A percentile compares a stretch with the other conserved stretches of the same genome.
Evolutionary conservation across 2,888 invertebrate genomes (phyloP).

Genomic region (Ganaspis brasiliensis): DNA sequence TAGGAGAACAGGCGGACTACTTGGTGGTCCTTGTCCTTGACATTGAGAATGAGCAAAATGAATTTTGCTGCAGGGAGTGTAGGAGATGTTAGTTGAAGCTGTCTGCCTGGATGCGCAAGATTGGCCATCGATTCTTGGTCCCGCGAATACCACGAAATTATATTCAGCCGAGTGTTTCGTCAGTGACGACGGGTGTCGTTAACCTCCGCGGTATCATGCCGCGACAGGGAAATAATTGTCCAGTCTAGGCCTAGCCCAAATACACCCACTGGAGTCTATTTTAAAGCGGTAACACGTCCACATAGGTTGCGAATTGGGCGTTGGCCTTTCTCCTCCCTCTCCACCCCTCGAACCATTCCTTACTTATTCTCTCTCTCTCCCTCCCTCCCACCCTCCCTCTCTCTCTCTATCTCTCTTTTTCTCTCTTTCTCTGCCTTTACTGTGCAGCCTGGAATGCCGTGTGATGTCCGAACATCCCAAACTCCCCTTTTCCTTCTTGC

Average conservation of each 20-base stretch:
- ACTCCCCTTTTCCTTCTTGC: background rate
- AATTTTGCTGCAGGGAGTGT: background rate
- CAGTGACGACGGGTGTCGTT: constrained; percentile 73
- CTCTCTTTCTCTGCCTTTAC: constrained; percentile 52
- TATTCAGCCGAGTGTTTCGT: constrained; percentile 76
- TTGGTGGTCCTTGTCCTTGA: too few species aligned
- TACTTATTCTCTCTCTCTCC: background rate
- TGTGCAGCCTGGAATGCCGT: constrained; percentile 41
- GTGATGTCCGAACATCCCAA: constrained; percentile 32
- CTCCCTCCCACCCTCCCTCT: constrained; percentile 43
- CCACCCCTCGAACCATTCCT: constrained; percentile 4
- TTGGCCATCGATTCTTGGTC: constrained; percentile 59
- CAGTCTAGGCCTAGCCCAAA: constrained; percentile 66
- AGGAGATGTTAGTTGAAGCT: background rate
- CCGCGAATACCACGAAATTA: constrained; percentile 70
- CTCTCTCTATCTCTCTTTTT: constrained; percentile 51
- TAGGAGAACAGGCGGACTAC: too few species aligned
- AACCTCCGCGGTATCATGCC: constrained; percentile 70
- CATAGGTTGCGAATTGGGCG: constrained; percentile 75
- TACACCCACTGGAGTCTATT: constrained; percentile 64
- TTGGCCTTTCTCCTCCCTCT: constrained; percentile 66
- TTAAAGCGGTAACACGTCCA: constrained; percentile 53
- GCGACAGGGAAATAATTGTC: constrained; percentile 72
- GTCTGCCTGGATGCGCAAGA: constrained; percentile 42
- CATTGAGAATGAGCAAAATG: background rate